Conservation (phyloP, 1,140 invertebrate species). For the Lepidostoma basale region DNA sequence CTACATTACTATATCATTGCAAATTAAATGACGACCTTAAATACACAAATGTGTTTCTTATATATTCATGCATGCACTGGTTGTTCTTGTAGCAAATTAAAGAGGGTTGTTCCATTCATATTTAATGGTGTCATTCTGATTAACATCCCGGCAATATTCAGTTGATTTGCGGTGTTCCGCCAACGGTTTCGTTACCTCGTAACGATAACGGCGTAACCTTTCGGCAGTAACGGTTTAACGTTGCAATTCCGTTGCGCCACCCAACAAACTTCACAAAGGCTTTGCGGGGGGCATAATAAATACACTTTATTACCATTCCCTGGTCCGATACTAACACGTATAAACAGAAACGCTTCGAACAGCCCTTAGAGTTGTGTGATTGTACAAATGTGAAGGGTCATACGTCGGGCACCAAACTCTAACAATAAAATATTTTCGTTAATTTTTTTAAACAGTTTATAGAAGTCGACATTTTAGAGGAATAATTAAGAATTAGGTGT, state of each 20-base stretch:
- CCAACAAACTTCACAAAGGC: constrained; percentile 34
- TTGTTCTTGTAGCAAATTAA: constrained; percentile 8
- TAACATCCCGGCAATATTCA: constrained; percentile 3
- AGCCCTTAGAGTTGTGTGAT: too few relatives aligned
- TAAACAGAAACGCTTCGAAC: too few relatives aligned
- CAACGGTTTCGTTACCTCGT: constrained; percentile 16
- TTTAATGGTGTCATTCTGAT: constrained; percentile 15
- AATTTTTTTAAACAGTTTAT: too few relatives aligned
- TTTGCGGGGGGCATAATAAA: constrained; percentile 32
- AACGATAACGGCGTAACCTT: constrained; percentile 25
- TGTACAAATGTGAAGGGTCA: too few relatives aligned
- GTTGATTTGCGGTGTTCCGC: constrained; percentile 28
- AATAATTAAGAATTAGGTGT: too few relatives aligned
- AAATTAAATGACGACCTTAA: too few relatives aligned
- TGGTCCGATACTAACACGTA: too few relatives aligned
- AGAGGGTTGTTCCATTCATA: not conserved
- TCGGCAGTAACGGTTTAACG: constrained; percentile 37
- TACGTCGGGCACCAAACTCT: too few relatives aligned
- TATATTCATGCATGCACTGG: not conserved
- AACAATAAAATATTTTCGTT: too few relatives aligned
- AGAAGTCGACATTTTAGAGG: too few relatives aligned
- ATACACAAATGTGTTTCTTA: not conserved
- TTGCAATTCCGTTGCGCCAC: constrained; percentile 28
- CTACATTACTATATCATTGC: too few relatives aligned
- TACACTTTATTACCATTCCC: constrained; percentile 35